Conservation (phyloP, 2,888 invertebrate genomes). For the Dicycla oo region DNA sequence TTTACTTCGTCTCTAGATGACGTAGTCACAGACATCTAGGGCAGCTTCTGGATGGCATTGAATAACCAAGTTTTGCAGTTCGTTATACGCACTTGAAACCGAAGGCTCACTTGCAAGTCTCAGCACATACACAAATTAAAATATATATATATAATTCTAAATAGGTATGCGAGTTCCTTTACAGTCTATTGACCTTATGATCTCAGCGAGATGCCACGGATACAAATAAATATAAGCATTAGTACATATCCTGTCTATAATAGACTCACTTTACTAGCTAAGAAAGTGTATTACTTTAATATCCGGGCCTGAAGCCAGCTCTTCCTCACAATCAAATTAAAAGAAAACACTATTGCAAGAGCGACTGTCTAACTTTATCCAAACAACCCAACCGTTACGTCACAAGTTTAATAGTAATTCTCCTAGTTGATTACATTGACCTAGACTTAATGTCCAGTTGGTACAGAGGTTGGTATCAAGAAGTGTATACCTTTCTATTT, state of each 20-base stretch:
- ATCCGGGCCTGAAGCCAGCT: neutral
- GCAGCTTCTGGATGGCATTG: neutral
- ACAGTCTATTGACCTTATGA: no score
- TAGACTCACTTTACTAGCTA: no score
- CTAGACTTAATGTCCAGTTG: slow-evolving; percentile 45
- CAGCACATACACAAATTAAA: no score
- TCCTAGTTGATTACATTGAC: slow-evolving; percentile 61
- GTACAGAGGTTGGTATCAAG: slow-evolving; percentile 33
- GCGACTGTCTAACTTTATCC: no score
- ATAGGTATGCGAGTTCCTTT: no score
- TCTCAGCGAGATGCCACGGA: no score
- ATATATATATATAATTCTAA: no score
- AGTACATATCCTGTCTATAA: no score
- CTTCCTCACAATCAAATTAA: neutral
- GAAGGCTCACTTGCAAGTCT: no score
- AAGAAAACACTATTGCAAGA: neutral
- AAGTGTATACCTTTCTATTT: slow-evolving; percentile 45
- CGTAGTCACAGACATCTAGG: slow-evolving; percentile 17
- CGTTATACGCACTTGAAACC: no score
- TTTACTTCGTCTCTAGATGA: neutral
- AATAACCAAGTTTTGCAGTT: no score
- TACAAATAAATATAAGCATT: no score
- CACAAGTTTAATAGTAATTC: slow-evolving; percentile 39
- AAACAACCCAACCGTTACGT: slow-evolving; percentile 40
- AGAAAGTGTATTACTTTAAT: neutral